Conservation (phyloP, 2,113 vertebrate genomes). For the Paratilapia polleni region DNA sequence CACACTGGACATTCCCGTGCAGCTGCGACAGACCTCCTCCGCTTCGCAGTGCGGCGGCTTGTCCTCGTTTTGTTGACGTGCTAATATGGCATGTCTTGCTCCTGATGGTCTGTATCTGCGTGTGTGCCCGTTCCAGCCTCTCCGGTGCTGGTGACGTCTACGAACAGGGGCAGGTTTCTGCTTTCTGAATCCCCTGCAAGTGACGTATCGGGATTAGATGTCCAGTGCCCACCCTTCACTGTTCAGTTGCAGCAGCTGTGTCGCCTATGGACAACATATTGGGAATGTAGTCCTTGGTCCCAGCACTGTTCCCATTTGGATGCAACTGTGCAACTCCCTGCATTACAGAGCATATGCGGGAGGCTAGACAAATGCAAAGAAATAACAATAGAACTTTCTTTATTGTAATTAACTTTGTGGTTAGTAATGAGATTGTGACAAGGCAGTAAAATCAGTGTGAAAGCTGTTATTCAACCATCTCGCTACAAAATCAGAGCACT, state of each 20-base stretch:
- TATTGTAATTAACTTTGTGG: not conserved
- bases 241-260: conserved; percentile 26
- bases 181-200: conserved; percentile 68
- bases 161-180: conserved; percentile 74
- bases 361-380: too few relatives aligned
- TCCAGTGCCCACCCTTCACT: conserved; percentile 57
- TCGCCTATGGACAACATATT: not conserved
- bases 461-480: not conserved
- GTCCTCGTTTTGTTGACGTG: conserved; percentile 14
- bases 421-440: not conserved
- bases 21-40: conserved; percentile 2
- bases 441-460: not conserved
- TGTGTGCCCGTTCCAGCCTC: conserved; percentile 47
- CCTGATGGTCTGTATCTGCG: conserved; percentile 7
- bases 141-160: conserved; percentile 72
- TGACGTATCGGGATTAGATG: conserved; percentile 75
- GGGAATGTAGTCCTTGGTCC: not conserved
- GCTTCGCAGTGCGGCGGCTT: conserved; percentile 11
- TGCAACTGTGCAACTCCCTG: not conserved
- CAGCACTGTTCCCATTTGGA: not conserved
- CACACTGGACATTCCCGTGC: conserved; percentile 47
- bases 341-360: not conserved
- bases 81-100: conserved; percentile 46
- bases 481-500: not conserved
- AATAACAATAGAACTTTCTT: not conserved